These are phyloP conservation scores for Apamea crenata DNA, from an alignment of 2,888 invertebrate species.

Conservation along the genomic window DNA sequence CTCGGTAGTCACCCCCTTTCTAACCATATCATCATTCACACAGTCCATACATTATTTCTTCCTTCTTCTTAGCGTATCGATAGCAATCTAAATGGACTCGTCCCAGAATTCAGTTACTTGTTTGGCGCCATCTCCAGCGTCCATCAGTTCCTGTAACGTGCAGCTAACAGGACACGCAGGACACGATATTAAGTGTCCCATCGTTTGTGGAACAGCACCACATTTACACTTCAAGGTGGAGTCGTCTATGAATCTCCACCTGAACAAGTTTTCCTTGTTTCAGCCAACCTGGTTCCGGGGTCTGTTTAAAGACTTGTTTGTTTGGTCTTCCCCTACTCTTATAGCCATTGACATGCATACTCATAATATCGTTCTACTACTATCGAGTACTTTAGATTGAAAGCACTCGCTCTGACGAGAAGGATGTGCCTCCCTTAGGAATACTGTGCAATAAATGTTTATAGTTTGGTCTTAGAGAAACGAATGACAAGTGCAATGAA, in stretches of 20 bases:
- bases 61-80: not conserved
- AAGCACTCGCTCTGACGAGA: constrained; percentile 43
- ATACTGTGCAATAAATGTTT: constrained; percentile 38
- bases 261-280: not conserved
- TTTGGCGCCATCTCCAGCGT: not conserved
- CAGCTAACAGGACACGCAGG: not conserved
- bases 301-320: not conserved
- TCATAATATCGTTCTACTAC: not conserved
- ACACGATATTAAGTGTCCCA: not conserved
- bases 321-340: not conserved
- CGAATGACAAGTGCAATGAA: constrained; percentile 7
- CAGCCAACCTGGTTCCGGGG: not conserved
- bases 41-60: not conserved
- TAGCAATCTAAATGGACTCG: not conserved
- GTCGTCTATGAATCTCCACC: not conserved
- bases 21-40: not conserved
- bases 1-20: not conserved
- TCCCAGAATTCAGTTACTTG: not conserved
- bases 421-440: not conserved
- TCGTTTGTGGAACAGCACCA: not conserved
- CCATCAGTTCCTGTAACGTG: not conserved
- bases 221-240: not conserved
- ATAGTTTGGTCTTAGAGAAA: not conserved
- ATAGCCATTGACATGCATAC: not conserved
- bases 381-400: not conserved